phyloP scores from a whole-genome alignment of 1,140 invertebrate species.

The Lasioglossum albipes region DNA sequence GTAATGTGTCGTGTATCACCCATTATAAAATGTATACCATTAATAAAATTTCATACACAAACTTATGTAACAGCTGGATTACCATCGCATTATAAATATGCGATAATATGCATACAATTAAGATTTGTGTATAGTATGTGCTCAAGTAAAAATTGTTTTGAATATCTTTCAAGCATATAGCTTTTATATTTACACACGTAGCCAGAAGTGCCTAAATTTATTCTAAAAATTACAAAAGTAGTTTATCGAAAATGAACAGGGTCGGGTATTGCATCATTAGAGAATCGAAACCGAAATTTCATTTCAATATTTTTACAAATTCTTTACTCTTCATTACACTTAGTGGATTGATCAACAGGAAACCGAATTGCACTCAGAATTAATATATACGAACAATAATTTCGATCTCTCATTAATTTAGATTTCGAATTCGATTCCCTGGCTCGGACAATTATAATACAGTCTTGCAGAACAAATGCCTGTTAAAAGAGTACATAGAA shows the following conservation, averaged over 20 bases:
- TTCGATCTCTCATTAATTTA: no score
- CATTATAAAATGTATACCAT: slow-evolving; percentile 4
- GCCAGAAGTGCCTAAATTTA: background rate
- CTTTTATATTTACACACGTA: background rate
- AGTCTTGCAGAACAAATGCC: background rate
- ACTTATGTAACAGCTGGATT: background rate
- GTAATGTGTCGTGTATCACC: background rate
- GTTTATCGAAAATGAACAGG: background rate
- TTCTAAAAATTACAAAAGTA: background rate
- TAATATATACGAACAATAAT: no score
- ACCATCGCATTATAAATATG: background rate
- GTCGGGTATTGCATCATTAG: background rate
- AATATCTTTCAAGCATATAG: background rate
- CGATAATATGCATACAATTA: background rate
- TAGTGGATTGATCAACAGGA: no score
- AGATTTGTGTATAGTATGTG: background rate
- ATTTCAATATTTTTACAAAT: no score
- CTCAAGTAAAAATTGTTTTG: slow-evolving; percentile 4
- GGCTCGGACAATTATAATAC: background rate
- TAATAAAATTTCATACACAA: slow-evolving; percentile 1
- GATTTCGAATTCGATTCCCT: background rate
- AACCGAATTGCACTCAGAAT: no score
- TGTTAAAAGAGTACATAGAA: slow-evolving; percentile 1
- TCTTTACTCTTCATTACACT: no score
- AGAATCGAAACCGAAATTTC: background rate